Conservation (phyloP, 1,140 invertebrate species). For the Bradysia coprophila region DNA sequence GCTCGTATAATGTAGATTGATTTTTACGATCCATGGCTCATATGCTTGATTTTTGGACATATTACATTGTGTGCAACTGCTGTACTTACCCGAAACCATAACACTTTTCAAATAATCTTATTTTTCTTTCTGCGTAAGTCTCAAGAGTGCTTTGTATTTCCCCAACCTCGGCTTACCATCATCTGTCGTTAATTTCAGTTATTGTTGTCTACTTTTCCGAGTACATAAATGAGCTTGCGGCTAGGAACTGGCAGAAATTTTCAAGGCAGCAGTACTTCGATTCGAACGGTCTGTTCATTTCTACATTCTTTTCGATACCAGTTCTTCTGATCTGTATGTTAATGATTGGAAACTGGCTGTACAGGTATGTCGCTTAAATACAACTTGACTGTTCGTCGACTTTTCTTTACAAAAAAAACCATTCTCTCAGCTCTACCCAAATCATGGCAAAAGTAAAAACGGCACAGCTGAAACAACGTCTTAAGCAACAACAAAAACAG, state of each 20-base stretch:
- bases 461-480: conserved; percentile 46
- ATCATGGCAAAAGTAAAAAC: conserved; percentile 64
- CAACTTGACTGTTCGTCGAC: not conserved
- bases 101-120: conserved; percentile 67
- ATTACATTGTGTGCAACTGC: conserved; percentile 56
- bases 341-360: conserved; percentile 39
- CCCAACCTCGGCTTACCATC: conserved; percentile 4
- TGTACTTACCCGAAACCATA: conserved; percentile 62
- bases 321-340: conserved; percentile 81
- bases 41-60: conserved; percentile 54
- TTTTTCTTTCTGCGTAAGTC: conserved; percentile 65
- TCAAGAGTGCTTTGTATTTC: conserved; percentile 3
- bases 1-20: conserved; percentile 49
- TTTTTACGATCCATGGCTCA: conserved; percentile 74
- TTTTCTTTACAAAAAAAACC: conserved; percentile 45
- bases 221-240: conserved; percentile 71
- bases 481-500: conserved; percentile 3
- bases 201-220: conserved; percentile 73
- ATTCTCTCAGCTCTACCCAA: conserved; percentile 71
- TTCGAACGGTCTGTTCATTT: conserved; percentile 81
- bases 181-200: conserved; percentile 36
- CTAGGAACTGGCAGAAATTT: conserved; percentile 67
- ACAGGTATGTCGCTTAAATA: not conserved
- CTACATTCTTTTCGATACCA: conserved; percentile 75
- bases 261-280: conserved; percentile 86